Percentiles rank a stretch among this genome's conserved stretches.
These are phyloP conservation scores for Crypturellus undulatus DNA, from an alignment of 2,113 vertebrate species.

Conservation along the genomic window DNA sequence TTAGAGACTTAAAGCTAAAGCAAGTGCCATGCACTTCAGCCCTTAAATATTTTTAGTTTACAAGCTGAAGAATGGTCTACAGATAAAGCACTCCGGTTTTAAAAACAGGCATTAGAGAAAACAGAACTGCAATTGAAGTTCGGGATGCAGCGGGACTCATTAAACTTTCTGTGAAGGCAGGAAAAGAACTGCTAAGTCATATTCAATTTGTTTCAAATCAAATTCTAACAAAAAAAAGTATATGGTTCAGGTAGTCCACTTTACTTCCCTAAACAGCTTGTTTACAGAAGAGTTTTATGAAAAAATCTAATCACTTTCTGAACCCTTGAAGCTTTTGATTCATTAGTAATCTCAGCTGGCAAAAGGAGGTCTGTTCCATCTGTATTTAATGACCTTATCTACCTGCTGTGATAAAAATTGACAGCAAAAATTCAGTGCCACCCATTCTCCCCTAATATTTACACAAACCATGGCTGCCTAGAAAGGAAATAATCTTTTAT, in stretches of 20 bases:
- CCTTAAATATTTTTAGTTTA: not conserved
- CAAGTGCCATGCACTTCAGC: not conserved
- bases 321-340: slow-evolving; percentile 2
- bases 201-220: not conserved
- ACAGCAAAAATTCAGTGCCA: not conserved
- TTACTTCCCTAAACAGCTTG: not conserved
- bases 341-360: not conserved
- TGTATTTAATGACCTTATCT: not conserved
- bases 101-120: not conserved
- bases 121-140: not conserved
- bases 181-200: not conserved
- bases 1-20: not conserved
- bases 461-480: not conserved
- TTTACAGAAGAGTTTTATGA: slow-evolving; percentile 2
- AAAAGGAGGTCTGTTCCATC: not conserved
- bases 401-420: not conserved
- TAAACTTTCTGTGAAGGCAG: not conserved
- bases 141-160: not conserved
- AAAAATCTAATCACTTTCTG: not conserved
- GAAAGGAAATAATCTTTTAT: not conserved
- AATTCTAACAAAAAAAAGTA: not conserved
- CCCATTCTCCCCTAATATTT: slow-evolving; percentile 8
- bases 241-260: not conserved
- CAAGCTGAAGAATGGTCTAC: not conserved
- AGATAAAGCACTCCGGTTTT: not conserved